Conservation (phyloP, 2,888 invertebrate species). For the Rhamnusium bicolor region DNA sequence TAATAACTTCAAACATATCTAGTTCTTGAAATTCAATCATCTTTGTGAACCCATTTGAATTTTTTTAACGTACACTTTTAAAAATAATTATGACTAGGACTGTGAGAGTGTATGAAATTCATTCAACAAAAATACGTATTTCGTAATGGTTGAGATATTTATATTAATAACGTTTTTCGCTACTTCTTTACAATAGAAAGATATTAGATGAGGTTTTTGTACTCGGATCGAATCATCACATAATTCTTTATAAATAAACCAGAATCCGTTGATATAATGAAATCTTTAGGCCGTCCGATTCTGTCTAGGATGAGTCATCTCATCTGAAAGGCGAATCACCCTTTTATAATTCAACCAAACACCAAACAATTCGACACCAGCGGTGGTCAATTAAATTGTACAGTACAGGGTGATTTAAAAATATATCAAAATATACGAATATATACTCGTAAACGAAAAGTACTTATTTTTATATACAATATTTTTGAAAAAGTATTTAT, state of each 20-base stretch:
- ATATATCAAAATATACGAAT: too few species aligned
- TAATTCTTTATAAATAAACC: conserved; percentile 7
- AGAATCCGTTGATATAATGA: conserved; percentile 24
- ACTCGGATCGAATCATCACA: conserved; percentile 1
- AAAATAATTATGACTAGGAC: conserved; percentile 13
- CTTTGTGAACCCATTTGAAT: background rate
- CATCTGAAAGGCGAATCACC: background rate
- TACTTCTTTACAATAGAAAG: background rate
- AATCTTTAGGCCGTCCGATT: background rate
- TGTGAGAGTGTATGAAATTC: background rate
- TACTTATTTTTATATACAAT: too few species aligned
- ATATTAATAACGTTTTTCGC: background rate
- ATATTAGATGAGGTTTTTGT: background rate
- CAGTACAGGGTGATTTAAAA: too few species aligned
- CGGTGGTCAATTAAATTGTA: too few species aligned
- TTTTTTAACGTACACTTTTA: conserved; percentile 15
- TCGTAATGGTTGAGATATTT: background rate
- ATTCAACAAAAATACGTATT: background rate
- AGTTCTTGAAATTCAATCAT: background rate
- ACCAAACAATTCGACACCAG: background rate
- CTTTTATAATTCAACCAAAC: background rate
- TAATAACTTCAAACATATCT: background rate
- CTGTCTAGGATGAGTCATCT: background rate
- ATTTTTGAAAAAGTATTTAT: too few species aligned
- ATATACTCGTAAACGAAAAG: too few species aligned